phyloP scores from a whole-genome alignment of 64 coral and sea anemone genomes.

The Montipora efflorescens region DNA sequence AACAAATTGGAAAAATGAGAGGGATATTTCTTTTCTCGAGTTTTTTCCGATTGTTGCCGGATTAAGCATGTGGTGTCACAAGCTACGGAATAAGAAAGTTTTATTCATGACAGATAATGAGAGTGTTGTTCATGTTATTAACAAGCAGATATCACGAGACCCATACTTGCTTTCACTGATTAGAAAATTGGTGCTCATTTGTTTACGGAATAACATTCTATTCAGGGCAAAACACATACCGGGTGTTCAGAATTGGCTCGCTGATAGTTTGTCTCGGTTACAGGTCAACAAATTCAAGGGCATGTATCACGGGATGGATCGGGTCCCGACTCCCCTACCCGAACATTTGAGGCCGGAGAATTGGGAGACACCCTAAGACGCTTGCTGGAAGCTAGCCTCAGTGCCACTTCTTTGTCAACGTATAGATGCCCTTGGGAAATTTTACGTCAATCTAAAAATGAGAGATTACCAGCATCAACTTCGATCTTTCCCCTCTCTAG shows the following conservation, averaged over 20 bases:
- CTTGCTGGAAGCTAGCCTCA: neutral
- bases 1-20: neutral
- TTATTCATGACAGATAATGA: neutral
- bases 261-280: neutral
- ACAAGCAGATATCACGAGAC: neutral
- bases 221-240: neutral
- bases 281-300: conserved; percentile 1
- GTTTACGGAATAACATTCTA: neutral
- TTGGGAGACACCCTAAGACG: neutral
- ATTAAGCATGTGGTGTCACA: neutral
- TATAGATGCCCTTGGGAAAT: neutral
- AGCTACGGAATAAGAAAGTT: neutral
- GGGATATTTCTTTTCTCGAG: conserved; percentile 13
- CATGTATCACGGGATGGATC: neutral
- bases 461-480: neutral
- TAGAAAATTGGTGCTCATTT: neutral
- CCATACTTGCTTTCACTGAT: neutral
- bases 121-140: neutral
- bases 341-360: neutral
- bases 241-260: neutral
- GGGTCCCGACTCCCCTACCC: neutral
- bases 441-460: neutral
- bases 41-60: neutral
- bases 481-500: neutral
- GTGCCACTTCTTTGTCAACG: neutral